Evolutionary conservation across 2,113 vertebrate species (phyloP).

Genomic region (Cyprinodon brontotheroides): DNA sequence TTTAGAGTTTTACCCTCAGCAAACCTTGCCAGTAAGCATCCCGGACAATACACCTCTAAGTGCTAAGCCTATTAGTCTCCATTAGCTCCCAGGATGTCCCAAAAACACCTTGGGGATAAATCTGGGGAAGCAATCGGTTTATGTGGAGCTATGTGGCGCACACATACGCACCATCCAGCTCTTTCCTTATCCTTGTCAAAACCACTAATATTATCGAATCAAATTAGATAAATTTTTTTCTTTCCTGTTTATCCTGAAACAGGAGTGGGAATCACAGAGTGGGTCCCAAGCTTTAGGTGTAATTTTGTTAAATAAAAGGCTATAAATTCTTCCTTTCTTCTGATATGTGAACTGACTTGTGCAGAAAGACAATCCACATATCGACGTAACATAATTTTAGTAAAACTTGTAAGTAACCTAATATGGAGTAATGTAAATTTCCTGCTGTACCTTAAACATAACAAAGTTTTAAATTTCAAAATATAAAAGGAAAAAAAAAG

Average conservation of each 20-base stretch:
- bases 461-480: not conserved
- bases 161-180: conserved; percentile 50
- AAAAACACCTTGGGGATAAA: conserved; percentile 82
- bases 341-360: conserved; percentile 1
- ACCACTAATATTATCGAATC: conserved; percentile 50
- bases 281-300: not conserved
- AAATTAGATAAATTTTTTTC: conserved; percentile 14
- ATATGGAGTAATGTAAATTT: not conserved
- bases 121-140: conserved; percentile 77
- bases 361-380: not conserved
- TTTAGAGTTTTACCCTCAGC: conserved; percentile 97
- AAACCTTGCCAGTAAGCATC: conserved; percentile 95
- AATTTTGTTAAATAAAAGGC: too few species aligned
- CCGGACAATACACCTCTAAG: conserved; percentile 85
- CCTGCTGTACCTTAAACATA: not conserved
- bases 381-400: not conserved
- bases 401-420: not conserved
- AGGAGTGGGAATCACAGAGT: conserved; percentile 14
- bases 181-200: conserved; percentile 30
- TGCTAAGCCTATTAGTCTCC: conserved; percentile 93
- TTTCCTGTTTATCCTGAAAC: conserved; percentile 23
- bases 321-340: too few species aligned
- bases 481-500: too few species aligned
- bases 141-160: conserved; percentile 69
- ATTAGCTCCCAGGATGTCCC: conserved; percentile 85